Base-by-base conservation (phyloP, 1,140 invertebrate genomes). In the Pogonognathellus flavescens region DNA sequence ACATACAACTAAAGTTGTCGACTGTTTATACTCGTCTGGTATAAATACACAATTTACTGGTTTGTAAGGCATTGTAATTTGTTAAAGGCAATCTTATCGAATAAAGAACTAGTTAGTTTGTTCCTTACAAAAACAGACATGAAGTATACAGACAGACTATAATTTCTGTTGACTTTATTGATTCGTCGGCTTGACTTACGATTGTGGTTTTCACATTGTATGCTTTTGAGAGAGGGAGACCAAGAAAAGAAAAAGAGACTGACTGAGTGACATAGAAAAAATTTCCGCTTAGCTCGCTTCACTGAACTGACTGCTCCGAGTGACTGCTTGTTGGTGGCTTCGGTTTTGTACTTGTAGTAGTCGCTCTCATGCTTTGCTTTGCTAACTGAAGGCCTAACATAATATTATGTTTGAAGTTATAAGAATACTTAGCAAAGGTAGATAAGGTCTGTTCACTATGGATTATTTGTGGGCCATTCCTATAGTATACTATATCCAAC, bases 121-220 rank as follows among this genome's bases (percentile, higher is more conserved):
- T 76, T 76, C 41, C 25, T 50, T 50, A 76, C 70, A 76, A 76
- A 76, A 50, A 76, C 70, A 76, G 70, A 76, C 70, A 76, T n/a
- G n/a, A 41, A 41, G 31, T 41, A 41, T 41, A 41, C 31, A 41
- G 31, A 41, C 22, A 76, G 70, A 76, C 70, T 50, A 76, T 76
- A 76, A 76, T 76, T 76, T 76, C 70, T 25, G 70, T 76, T 76
- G 70, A 76, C 70, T 76, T 76, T 76, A 76, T 76, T 76, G 70
- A 76, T 76, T 76, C 31, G 70, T 76, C 41, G 70, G 41, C 70
- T 76, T 76, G 70, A 49, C 25, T 50, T 41, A 31, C 25, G 70
- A 31, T 76, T 76, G 14, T 76, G 70, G 70, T 76, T 76, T 76
- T 76, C 70, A 14, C n/a, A 49, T 70, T 41, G 6, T 25, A 70